A percentile compares a stretch with the other conserved stretches of the same genome.
Evolutionary conservation across 1,140 invertebrate genomes (phyloP).

Genomic region (Panagrolaimus sp.): DNA sequence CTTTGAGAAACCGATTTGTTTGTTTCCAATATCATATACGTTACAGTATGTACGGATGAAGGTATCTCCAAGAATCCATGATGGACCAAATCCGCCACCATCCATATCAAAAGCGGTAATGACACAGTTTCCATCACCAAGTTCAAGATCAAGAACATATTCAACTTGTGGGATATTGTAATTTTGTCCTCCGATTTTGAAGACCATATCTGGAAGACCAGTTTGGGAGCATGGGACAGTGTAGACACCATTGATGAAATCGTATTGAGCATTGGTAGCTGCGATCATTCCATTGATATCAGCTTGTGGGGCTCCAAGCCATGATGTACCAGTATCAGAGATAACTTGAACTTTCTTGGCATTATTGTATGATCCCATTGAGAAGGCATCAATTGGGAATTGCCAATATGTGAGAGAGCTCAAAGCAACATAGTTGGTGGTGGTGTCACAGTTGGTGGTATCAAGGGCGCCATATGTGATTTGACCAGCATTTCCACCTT

Average conservation of each 20-base stretch:
- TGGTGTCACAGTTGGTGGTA: slow-evolving; percentile 21
- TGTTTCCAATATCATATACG: slow-evolving; percentile 34
- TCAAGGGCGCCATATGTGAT: slow-evolving; percentile 30
- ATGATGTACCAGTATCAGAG: slow-evolving; percentile 29
- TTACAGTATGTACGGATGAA: slow-evolving; percentile 32
- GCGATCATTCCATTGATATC: slow-evolving; percentile 18
- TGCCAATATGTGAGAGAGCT: slow-evolving; percentile 24
- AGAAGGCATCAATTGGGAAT: slow-evolving; percentile 20
- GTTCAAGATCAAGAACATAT: slow-evolving; percentile 26
- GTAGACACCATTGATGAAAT: slow-evolving; percentile 20
- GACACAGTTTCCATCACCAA: slow-evolving; percentile 27
- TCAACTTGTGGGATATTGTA: slow-evolving; percentile 18
- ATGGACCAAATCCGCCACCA: slow-evolving; percentile 1
- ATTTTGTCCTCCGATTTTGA: slow-evolving; percentile 14
- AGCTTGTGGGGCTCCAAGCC: slow-evolving; percentile 12
- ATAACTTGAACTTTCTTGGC: slow-evolving; percentile 7
- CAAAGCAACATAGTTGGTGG: slow-evolving; percentile 25
- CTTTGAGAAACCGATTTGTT: slow-evolving; percentile 19
- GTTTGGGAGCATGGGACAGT: slow-evolving; percentile 13
- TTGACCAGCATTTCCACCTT: slow-evolving; percentile 25
- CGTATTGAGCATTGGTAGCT: slow-evolving; percentile 16
- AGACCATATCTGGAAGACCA: slow-evolving; percentile 16
- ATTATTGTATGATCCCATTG: slow-evolving; percentile 17
- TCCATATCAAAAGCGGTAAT: slow-evolving; percentile 19
- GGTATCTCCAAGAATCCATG: slow-evolving; percentile 33